Evolutionary conservation across 2,113 vertebrate genomes (phyloP), one percentile per base, ranked within the genome.

Genomic region (Scolopax mira): DNA sequence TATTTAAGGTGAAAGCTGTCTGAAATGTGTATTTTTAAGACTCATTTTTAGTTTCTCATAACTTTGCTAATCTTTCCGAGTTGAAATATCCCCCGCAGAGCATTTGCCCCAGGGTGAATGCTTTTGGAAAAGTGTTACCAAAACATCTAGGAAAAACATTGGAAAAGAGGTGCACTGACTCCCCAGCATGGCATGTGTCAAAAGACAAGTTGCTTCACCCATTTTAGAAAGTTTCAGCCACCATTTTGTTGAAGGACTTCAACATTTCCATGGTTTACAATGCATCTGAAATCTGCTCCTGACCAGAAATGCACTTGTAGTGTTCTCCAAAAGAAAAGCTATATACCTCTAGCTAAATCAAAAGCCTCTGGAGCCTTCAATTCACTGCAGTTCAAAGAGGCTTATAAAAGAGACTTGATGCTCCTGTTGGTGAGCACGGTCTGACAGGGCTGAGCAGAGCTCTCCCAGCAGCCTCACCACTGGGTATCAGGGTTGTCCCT

Each of bases 381-480:
- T 62, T 62, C 18, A 13, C 33, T 65, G 49, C 41, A 61, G 39
- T 15, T 83, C 35, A 19, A 19, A 79, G 35, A 72, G 23, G 16
- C 18, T 9, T 54, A 37, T 78, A 52, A 31, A 60, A 57, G 39
- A 37, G 28, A 21, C 9, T 21, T 0, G 1, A 4, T 10, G 3
- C 10, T 69, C 6, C 46, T 6, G 2, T 6, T 2, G 5, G 31
- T 52, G 41, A 69, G 33, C 64, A 49, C 0, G 0, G 14, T 42
- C 67, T 44, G 69, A 57, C 0, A 2, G 28, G 27, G 37, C 65
- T 74, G 52, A 84, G 42, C 37, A 79, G 64, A 60, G 33, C 10
- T 49, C 18, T 60, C 7, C 15, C 37, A 1, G 1, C 15, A 52
- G 51, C 42, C 25, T 72, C 33, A 31, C n/a, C 25, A 58, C 8